These are phyloP conservation scores for Ramazzottius varieornatus DNA, from an alignment of 2,888 invertebrate species.

Conservation along the genomic window DNA sequence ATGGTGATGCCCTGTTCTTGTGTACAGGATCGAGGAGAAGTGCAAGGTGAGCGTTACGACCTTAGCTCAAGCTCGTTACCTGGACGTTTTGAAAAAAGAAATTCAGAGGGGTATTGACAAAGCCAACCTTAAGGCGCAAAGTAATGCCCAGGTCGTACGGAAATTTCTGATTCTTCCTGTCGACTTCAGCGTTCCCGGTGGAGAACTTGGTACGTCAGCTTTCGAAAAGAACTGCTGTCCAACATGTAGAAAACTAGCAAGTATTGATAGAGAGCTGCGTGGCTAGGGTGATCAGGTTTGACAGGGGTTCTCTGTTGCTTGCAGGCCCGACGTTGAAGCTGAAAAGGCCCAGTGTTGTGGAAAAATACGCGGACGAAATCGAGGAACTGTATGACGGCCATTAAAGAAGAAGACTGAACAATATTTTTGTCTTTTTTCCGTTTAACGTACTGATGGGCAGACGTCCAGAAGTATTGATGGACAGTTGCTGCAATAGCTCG, in stretches of 20 bases:
- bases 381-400: slow-evolving; percentile 52
- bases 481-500: no score
- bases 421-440: no score
- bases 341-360: slow-evolving; percentile 44
- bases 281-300: background rate
- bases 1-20: no score
- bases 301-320: no score
- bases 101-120: slow-evolving; percentile 48
- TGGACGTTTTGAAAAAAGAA: slow-evolving; percentile 33
- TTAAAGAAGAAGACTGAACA: no score
- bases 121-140: slow-evolving; percentile 49
- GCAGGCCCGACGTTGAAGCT: slow-evolving; percentile 64
- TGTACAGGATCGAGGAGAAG: no score
- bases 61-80: slow-evolving; percentile 40
- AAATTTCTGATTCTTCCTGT: slow-evolving; percentile 54
- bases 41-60: no score
- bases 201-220: slow-evolving; percentile 51
- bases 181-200: slow-evolving; percentile 59
- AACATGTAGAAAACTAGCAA: slow-evolving; percentile 12
- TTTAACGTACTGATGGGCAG: no score
- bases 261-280: background rate
- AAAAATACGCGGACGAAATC: slow-evolving; percentile 49
- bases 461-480: no score
- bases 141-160: slow-evolving; percentile 62
- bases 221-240: no score